Evolutionary conservation across 2,797 vertebrate genomes (phyloP).

Genomic region (Takifugu ocellatus): DNA sequence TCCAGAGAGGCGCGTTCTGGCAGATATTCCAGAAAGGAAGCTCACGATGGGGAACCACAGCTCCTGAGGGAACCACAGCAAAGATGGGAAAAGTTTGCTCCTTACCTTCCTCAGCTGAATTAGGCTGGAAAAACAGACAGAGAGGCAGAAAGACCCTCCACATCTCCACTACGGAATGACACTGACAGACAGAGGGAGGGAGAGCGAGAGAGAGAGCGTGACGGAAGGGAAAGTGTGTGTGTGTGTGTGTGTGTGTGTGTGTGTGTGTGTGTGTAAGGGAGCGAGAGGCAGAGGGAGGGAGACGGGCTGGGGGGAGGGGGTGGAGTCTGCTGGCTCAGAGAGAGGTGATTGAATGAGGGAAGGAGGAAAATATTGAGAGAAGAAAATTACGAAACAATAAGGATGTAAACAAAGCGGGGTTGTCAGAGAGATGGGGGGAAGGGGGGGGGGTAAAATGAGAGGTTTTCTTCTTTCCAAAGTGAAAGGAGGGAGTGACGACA

Average conservation of each 20-base stretch:
- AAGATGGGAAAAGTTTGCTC: constrained; percentile 35
- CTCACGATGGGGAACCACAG: constrained; percentile 19
- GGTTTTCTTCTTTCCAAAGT: constrained; percentile 18
- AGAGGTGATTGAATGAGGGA: constrained; percentile 32
- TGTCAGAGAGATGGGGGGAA: constrained; percentile 41
- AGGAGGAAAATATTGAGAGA: constrained; percentile 61
- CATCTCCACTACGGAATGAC: constrained; percentile 78
- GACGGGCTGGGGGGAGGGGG: constrained; percentile 42
- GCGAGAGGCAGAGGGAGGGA: constrained; percentile 33
- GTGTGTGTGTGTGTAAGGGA: constrained; percentile 32
- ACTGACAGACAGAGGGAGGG: constrained; percentile 65
- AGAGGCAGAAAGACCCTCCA: constrained; percentile 79
- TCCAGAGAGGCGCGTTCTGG: constrained; percentile 23
- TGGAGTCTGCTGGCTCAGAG: constrained; percentile 71
- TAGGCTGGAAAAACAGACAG: constrained; percentile 75
- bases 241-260: constrained; percentile 12
- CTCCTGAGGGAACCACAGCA: constrained; percentile 20
- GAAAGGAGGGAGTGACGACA: constrained; percentile 24
- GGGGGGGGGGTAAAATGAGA: constrained; percentile 23
- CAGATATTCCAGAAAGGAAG: constrained; percentile 11
- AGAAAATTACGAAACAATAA: constrained; percentile 23
- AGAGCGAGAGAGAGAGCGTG: constrained; percentile 57
- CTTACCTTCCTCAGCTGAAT: constrained; percentile 83
- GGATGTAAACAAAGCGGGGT: constrained; percentile 45
- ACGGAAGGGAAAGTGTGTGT: constrained; percentile 25